phyloP scores from a whole-genome alignment of 2,113 vertebrate genomes.

The Phalacrocorax carbo region DNA sequence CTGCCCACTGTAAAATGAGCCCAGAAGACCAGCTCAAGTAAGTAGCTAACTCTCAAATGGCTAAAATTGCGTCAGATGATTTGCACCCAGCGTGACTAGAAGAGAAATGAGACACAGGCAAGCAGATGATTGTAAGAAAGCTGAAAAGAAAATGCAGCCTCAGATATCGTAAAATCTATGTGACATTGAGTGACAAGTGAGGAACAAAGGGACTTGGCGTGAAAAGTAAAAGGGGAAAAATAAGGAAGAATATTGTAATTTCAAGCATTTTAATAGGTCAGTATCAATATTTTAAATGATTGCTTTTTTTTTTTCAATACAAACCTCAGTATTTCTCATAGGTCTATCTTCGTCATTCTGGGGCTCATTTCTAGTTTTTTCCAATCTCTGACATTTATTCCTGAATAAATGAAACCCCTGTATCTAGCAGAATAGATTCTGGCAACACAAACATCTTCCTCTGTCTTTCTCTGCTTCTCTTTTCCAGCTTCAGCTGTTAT shows the following conservation, averaged over 20 bases:
- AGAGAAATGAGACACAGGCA: not conserved
- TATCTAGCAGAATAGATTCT: not conserved
- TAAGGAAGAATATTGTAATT: not conserved
- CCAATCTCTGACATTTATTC: not conserved
- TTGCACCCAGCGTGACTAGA: not conserved
- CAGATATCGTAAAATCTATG: not conserved
- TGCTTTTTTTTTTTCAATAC: not conserved
- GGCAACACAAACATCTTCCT: not conserved
- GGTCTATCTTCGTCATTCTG: not conserved
- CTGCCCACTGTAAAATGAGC: slow-evolving; percentile 29
- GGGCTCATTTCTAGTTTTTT: not conserved
- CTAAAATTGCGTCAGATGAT: slow-evolving; percentile 9
- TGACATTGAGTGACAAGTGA: slow-evolving; percentile 15
- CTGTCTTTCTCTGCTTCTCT: not conserved
- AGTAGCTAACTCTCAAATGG: not conserved
- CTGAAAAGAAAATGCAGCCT: slow-evolving; percentile 1
- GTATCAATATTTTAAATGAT: not conserved
- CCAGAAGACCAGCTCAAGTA: not conserved
- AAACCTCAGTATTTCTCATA: not conserved
- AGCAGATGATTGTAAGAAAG: not conserved
- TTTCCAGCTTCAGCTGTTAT: slow-evolving; percentile 35
- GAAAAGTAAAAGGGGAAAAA: not conserved
- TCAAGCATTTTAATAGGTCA: not conserved
- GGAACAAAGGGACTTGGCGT: not conserved
- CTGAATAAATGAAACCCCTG: not conserved